A percentile compares a stretch with the other conserved stretches of the same genome.
These are phyloP conservation scores for Vombatus ursinus DNA, from an alignment of 2,113 vertebrate species.

Conservation along the genomic window DNA sequence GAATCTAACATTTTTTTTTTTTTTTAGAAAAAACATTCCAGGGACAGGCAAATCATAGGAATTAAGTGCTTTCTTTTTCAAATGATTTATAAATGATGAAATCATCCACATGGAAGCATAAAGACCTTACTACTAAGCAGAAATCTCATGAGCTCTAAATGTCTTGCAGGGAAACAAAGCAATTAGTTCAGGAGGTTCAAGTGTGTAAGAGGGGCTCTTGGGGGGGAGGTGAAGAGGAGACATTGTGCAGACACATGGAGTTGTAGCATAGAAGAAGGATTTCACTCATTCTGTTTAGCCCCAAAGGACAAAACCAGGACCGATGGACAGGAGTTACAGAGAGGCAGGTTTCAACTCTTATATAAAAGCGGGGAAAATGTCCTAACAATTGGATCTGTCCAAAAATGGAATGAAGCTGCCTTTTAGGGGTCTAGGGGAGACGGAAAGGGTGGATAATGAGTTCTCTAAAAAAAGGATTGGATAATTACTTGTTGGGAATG, in stretches of 20 bases:
- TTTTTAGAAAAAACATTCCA: neutral
- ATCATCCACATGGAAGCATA: neutral
- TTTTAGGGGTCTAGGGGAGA: neutral
- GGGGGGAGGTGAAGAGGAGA: neutral
- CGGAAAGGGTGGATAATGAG: neutral
- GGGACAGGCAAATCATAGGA: neutral
- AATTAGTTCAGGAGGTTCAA: neutral
- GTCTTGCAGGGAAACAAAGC: neutral
- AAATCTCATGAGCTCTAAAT: neutral
- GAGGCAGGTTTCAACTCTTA: fast-evolving
- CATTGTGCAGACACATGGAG: neutral
- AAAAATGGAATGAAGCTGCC: neutral
- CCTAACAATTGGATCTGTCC: neutral
- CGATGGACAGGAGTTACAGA: neutral
- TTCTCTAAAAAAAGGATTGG: neutral
- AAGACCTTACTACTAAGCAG: neutral
- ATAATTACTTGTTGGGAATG: neutral
- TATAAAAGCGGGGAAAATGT: neutral
- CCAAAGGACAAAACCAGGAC: fast-evolving
- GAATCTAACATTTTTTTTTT: fast-evolving
- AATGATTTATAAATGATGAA: neutral
- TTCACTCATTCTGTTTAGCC: neutral
- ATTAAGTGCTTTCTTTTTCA: neutral
- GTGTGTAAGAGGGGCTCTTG: neutral
- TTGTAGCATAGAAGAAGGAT: fast-evolving